phyloP scores from a whole-genome alignment of 2,113 vertebrate species.

The Laterallus jamaicensis region DNA sequence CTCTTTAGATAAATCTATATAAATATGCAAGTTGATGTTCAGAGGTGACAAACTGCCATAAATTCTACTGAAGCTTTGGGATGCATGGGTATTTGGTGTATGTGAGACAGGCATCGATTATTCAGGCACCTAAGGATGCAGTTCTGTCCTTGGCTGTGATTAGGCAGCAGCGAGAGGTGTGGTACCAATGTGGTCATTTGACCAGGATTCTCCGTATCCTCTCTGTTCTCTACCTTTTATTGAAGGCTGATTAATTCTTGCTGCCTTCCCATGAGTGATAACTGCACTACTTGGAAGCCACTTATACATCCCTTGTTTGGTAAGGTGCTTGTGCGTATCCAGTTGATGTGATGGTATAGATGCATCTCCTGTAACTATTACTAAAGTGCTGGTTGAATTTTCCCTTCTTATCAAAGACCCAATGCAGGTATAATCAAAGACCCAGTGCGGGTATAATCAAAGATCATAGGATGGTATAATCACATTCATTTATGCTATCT shows the following conservation, averaged over 20 bases:
- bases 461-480: neutral
- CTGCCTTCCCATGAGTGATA: neutral
- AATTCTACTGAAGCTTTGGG: neutral
- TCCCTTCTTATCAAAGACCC: neutral
- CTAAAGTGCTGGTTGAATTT: neutral
- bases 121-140: neutral
- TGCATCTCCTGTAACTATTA: neutral
- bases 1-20: neutral
- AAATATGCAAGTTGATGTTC: neutral
- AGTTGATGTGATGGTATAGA: neutral
- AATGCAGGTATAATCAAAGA: neutral
- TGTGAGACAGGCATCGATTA: neutral
- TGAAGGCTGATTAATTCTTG: neutral
- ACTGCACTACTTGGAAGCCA: neutral
- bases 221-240: neutral
- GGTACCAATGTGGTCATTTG: rapidly evolving
- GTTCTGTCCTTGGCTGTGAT: neutral
- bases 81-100: rapidly evolving
- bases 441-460: neutral
- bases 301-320: neutral
- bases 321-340: neutral
- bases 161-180: neutral
- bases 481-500: neutral
- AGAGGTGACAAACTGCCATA: neutral
- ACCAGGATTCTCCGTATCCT: neutral